phyloP scores from a whole-genome alignment of 2,888 invertebrate genomes.

The Acanthococcus lagerstroemiae region DNA sequence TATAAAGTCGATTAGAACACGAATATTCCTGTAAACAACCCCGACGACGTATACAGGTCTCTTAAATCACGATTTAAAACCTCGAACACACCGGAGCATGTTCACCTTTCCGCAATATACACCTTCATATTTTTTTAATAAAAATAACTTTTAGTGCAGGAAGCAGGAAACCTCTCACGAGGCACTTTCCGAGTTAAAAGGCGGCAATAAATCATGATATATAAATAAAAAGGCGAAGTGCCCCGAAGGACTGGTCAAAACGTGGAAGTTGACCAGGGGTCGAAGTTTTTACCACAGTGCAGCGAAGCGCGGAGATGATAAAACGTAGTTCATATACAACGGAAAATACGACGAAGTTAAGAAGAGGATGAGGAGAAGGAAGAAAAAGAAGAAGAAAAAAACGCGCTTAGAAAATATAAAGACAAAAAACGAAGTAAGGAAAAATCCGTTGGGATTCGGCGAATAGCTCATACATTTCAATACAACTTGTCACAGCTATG shows the following conservation, averaged over 20 bases:
- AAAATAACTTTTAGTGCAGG: no score
- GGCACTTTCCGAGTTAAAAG: no score
- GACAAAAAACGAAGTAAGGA: background rate
- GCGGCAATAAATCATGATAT: conserved; percentile 21
- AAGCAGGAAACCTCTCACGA: no score
- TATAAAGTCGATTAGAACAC: no score
- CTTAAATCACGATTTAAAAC: no score
- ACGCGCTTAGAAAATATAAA: conserved; percentile 9
- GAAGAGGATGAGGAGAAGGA: background rate
- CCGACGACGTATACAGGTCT: no score
- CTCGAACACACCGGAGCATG: no score
- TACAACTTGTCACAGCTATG: conserved; percentile 30
- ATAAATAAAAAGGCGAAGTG: background rate
- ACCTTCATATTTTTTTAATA: no score
- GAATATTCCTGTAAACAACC: no score
- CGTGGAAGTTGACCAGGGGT: conserved; percentile 7
- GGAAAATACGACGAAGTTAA: background rate
- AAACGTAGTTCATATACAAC: background rate
- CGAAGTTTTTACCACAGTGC: conserved; percentile 11
- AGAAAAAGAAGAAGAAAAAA: conserved; percentile 6
- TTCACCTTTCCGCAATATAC: no score
- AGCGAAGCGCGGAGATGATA: no score
- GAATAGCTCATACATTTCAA: conserved; percentile 30
- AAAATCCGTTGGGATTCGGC: conserved; percentile 19
- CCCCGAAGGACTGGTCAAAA: conserved; percentile 9